phyloP scores from a whole-genome alignment of 1,140 invertebrate genomes.

The Drosophila navojoa region DNA sequence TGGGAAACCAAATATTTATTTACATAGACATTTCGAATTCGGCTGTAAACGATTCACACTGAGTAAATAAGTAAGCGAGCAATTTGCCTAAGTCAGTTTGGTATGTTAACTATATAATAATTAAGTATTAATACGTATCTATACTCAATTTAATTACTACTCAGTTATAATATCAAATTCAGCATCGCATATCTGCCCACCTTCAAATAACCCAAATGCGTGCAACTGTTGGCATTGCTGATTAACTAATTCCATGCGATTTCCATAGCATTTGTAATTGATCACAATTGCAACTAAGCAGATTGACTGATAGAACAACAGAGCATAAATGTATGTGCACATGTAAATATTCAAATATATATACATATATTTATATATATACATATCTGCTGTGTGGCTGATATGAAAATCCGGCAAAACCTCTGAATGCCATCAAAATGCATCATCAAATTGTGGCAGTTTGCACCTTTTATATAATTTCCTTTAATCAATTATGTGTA shows the following conservation, averaged over 20 bases:
- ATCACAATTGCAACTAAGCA: slow-evolving; percentile 1
- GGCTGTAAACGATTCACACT: no score
- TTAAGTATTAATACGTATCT: no score
- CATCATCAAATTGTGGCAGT: slow-evolving; percentile 58
- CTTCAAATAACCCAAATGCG: neutral
- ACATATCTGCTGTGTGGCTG: slow-evolving; percentile 15
- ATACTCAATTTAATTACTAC: no score
- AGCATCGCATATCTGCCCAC: no score
- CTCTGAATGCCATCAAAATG: slow-evolving; percentile 44
- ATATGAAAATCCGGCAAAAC: slow-evolving; percentile 39
- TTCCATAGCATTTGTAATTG: neutral
- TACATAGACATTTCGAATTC: no score
- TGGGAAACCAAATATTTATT: no score
- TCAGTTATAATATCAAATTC: neutral
- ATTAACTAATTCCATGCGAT: slow-evolving; percentile 3
- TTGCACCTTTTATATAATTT: slow-evolving; percentile 75
- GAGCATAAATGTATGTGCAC: neutral
- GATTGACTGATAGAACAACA: neutral
- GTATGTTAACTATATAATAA: no score
- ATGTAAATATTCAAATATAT: slow-evolving; percentile 6
- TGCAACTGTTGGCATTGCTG: neutral
- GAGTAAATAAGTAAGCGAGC: no score
- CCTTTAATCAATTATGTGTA: slow-evolving; percentile 74
- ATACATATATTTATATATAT: neutral
- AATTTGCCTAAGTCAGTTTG: no score